phyloP scores from a whole-genome alignment of 2,113 vertebrate genomes.

The Amphilophus citrinellus region DNA sequence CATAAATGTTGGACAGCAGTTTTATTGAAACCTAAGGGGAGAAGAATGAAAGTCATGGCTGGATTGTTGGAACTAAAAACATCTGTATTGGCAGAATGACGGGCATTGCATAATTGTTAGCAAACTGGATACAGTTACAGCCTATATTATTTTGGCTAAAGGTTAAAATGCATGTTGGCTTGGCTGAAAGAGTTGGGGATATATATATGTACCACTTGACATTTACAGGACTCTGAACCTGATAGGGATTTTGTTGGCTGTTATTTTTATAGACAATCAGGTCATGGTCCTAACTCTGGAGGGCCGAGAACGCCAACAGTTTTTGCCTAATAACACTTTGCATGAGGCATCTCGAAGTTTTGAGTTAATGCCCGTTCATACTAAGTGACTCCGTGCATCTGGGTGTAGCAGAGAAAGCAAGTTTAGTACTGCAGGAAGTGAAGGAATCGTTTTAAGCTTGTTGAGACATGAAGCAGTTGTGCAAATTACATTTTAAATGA shows the following conservation, averaged over 20 bases:
- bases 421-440: not conserved
- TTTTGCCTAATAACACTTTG: not conserved
- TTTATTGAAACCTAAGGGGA: not conserved
- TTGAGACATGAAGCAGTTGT: not conserved
- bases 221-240: conserved; percentile 59
- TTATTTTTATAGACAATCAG: conserved; percentile 37
- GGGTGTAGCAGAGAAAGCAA: not conserved
- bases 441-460: not conserved
- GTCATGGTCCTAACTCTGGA: conserved; percentile 1
- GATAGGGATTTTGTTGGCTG: conserved; percentile 32
- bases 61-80: not conserved
- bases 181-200: not conserved
- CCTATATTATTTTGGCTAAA: not conserved
- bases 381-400: not conserved
- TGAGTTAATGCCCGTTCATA: not conserved
- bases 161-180: too few species aligned
- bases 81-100: not conserved
- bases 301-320: not conserved
- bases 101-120: not conserved
- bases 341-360: not conserved
- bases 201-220: conserved; percentile 39
- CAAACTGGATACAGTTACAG: not conserved
- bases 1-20: not conserved
- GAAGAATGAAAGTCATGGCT: not conserved
- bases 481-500: not conserved